Conservation (phyloP, 2,888 invertebrate genomes). For the Hirtodrosophila confusa region DNA sequence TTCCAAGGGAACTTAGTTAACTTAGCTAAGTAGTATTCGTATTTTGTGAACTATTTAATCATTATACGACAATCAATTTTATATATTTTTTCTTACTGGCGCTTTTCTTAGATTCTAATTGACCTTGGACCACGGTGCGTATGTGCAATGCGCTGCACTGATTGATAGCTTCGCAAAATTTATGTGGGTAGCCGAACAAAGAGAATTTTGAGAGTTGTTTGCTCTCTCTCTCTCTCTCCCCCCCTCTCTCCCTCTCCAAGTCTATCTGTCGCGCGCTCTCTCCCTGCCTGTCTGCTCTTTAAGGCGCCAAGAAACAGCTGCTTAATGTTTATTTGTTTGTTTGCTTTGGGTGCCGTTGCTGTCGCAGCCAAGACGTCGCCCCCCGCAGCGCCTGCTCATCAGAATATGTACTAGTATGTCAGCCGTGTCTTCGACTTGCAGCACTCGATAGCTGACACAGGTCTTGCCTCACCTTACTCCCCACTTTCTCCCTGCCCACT, state of each 20-base stretch:
- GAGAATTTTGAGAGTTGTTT: slow-evolving; percentile 20
- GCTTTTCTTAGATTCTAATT: neutral
- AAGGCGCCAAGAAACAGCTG: slow-evolving; percentile 75
- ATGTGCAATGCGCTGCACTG: slow-evolving; percentile 43
- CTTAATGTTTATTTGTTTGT: slow-evolving; percentile 75
- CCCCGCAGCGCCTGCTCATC: slow-evolving; percentile 14
- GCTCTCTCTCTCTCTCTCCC: slow-evolving; percentile 20
- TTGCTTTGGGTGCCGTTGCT: slow-evolving; percentile 34
- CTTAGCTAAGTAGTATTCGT: too few species aligned
- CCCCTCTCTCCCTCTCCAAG: slow-evolving; percentile 8
- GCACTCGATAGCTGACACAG: slow-evolving; percentile 49
- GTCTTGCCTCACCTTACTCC: slow-evolving; percentile 6
- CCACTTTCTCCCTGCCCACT: neutral
- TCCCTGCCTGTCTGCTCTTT: slow-evolving; percentile 8
- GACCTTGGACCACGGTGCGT: slow-evolving; percentile 26
- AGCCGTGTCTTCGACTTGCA: slow-evolving; percentile 53
- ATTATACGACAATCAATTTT: too few species aligned
- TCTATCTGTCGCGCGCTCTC: slow-evolving; percentile 4
- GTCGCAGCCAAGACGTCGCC: slow-evolving; percentile 26
- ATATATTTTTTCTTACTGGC: too few species aligned
- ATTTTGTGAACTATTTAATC: too few species aligned
- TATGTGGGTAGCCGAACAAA: slow-evolving; percentile 38
- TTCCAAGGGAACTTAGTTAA: too few species aligned
- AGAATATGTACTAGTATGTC: slow-evolving; percentile 7
- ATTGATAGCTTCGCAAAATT: slow-evolving; percentile 38